Base-by-base conservation (phyloP, 2,888 invertebrate genomes). In the Plagodis dolabraria region DNA sequence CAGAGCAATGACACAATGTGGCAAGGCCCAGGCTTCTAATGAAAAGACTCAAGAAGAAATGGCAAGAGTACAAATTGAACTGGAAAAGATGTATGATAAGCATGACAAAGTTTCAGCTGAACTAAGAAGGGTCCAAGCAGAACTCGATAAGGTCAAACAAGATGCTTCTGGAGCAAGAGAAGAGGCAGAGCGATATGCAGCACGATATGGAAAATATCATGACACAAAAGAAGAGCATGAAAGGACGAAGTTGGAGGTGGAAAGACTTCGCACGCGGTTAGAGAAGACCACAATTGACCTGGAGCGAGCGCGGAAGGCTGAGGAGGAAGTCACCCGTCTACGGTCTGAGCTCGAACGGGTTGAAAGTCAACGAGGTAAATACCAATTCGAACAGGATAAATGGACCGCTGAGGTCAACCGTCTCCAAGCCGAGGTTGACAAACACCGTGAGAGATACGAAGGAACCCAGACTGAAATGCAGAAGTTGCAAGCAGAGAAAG, bases 31-130 rank as follows among this genome's bases (percentile, higher is more conserved):
- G 80, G 96, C 96, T 9, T 95, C 96, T 6, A 96, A 97, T 64
- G 98, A 98, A 80, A 97, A 98, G 77, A 96, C 96, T 53, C 97
- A 98, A 82, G 98, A 98, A 81, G 98, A 98, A 88, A 94, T 97
- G 72, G 96, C 97, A 0, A 94, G 97, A 74, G 94, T 97, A 74
- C 97, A 97, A 79, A 93, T 97, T 53, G 98, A 98, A 87, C 93
- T 97, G 47, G 98, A 98, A 81, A 98, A 98, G 86, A 96, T 97
- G 93, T 97, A 97, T 76, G 98, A 98, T 77, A 97, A 98, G 74
- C 96, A 97, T 77, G 98, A 98, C 71, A 96, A 97, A 80, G 94
- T 95, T 57, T 96, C 97, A 71, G 93, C 95, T 9, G 98, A 98
- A 76, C 93, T 97, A 66, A 94, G 97, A 68, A 96, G 97, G 80